These are phyloP conservation scores for Panorpa germanica DNA, from an alignment of 2,888 invertebrate species.

Conservation along the genomic window DNA sequence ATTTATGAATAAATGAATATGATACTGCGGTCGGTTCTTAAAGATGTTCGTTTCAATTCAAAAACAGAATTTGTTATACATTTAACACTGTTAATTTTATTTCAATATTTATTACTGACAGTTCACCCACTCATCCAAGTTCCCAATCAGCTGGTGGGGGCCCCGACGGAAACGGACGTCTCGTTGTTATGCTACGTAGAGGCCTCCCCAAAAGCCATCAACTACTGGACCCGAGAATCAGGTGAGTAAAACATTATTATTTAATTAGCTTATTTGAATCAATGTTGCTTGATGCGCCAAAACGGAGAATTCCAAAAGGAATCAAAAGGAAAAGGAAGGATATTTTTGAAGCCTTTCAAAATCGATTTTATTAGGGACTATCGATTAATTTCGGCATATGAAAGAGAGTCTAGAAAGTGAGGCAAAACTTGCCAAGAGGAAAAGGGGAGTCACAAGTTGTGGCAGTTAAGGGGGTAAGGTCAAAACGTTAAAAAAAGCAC, in stretches of 20 bases:
- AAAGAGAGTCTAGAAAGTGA: too few relatives aligned
- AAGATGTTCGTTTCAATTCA: slow-evolving; percentile 8
- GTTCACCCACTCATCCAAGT: slow-evolving; percentile 88
- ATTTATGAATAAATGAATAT: slow-evolving; percentile 1
- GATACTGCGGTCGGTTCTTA: slow-evolving; percentile 7
- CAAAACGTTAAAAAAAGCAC: too few relatives aligned
- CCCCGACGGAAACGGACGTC: slow-evolving; percentile 70
- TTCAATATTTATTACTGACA: slow-evolving; percentile 25
- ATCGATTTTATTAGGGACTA: too few relatives aligned
- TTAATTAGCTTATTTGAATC: slow-evolving; percentile 2
- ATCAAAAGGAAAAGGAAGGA: too few relatives aligned
- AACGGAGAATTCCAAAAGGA: too few relatives aligned
- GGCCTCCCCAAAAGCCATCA: slow-evolving; percentile 84
- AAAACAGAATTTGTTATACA: slow-evolving; percentile 9
- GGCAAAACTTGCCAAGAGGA: too few relatives aligned
- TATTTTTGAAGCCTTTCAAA: too few relatives aligned
- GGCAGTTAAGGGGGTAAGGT: too few relatives aligned
- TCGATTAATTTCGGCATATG: too few relatives aligned
- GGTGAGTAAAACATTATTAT: slow-evolving; percentile 34
- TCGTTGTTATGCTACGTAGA: slow-evolving; percentile 74
- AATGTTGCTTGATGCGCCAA: slow-evolving; percentile 1
- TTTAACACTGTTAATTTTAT: not conserved
- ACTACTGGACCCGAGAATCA: slow-evolving; percentile 83
- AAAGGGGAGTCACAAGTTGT: too few relatives aligned
- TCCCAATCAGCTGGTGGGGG: slow-evolving; percentile 82